These are phyloP conservation scores for Enteromius unitaeniatus DNA, from an alignment of 2,797 vertebrate species.

Conservation along the genomic window DNA sequence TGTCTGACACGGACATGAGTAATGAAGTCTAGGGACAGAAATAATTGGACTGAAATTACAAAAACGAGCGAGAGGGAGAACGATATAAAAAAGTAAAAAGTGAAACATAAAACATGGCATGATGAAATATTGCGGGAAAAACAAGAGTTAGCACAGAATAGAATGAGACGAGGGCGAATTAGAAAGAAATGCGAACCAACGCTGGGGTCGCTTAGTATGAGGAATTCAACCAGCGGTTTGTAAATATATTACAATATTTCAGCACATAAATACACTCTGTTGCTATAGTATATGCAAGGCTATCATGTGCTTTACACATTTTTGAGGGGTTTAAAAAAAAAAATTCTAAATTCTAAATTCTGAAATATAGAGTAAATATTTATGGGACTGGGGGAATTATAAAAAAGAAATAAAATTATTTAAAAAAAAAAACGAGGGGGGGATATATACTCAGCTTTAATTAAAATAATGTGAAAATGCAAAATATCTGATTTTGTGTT, in stretches of 20 bases:
- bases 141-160: constrained; percentile 49
- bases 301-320: background rate
- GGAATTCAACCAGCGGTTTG: constrained; percentile 21
- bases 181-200: constrained; percentile 12
- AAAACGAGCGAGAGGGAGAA: constrained; percentile 68
- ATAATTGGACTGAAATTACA: constrained; percentile 90
- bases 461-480: background rate
- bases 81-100: constrained; percentile 62
- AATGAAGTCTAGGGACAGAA: constrained; percentile 96
- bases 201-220: constrained; percentile 6
- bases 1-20: constrained; percentile 95
- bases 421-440: background rate
- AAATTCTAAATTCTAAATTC: too few species aligned
- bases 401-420: too few species aligned
- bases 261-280: constrained; percentile 8
- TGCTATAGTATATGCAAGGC: background rate
- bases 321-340: background rate
- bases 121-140: constrained; percentile 54
- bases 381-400: background rate
- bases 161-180: constrained; percentile 42
- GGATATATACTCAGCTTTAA: background rate
- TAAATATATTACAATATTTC: constrained; percentile 31
- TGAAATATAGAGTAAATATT: background rate
- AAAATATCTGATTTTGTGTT: background rate
- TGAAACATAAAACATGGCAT: constrained; percentile 47